Evolutionary conservation across 2,113 vertebrate genomes (phyloP).

Genomic region (Diadophis punctatus): DNA sequence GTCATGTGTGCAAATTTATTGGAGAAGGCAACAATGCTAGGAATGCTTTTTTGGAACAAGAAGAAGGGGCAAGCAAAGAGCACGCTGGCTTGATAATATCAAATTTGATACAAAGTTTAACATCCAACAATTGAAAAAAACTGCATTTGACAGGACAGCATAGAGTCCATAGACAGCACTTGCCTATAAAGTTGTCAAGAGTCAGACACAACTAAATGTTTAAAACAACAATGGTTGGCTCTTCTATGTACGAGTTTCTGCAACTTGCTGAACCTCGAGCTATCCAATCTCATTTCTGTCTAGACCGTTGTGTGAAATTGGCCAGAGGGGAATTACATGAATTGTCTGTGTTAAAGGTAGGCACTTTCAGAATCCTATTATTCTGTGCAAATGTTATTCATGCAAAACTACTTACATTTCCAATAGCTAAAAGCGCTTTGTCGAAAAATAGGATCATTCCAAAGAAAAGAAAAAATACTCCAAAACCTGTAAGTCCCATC

Average conservation of each 20-base stretch:
- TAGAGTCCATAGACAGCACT: not conserved
- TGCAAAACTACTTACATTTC: constrained; percentile 83
- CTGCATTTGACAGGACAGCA: not conserved
- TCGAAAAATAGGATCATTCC: constrained; percentile 99
- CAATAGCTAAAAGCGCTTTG: constrained; percentile 96
- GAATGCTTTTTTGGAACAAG: not conserved
- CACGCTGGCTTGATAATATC: not conserved
- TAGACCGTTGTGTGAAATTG: not conserved
- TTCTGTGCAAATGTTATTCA: not conserved
- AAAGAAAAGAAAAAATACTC: constrained; percentile 98
- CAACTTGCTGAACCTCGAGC: not conserved
- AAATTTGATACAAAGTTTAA: not conserved
- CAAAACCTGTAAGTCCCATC: constrained; percentile 95
- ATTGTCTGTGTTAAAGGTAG: not conserved
- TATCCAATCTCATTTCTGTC: not conserved
- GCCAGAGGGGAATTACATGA: not conserved
- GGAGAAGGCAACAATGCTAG: not conserved
- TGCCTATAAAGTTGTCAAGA: not conserved
- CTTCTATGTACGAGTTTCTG: not conserved
- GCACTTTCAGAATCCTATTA: not conserved
- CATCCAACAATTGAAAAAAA: not conserved
- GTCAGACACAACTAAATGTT: not conserved
- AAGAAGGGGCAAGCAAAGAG: not conserved
- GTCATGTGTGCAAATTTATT: not conserved
- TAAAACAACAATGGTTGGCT: not conserved